Percentiles rank a stretch among this genome's conserved stretches.
Evolutionary conservation across 2,888 invertebrate species (phyloP).

Genomic region (Athalia cordata): DNA sequence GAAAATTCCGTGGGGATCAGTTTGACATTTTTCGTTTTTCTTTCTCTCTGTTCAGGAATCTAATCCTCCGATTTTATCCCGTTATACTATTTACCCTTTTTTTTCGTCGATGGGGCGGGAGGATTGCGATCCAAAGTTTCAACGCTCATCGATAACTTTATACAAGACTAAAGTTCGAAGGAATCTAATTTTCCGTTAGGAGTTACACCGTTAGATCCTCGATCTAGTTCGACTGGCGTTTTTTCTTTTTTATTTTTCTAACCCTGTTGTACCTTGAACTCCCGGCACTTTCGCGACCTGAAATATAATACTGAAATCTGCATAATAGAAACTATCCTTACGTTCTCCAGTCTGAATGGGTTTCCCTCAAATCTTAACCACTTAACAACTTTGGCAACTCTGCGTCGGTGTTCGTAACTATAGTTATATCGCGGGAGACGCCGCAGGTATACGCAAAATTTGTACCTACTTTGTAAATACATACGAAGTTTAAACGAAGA

Average conservation of each 20-base stretch:
- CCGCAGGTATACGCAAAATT: slow-evolving; percentile 42
- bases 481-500: no score
- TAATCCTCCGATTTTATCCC: no score
- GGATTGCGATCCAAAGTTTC: no score
- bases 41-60: no score
- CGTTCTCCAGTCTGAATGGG: slow-evolving; percentile 3
- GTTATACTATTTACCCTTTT: no score
- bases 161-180: no score
- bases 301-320: slow-evolving; percentile 33
- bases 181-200: no score
- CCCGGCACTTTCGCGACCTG: slow-evolving; percentile 9
- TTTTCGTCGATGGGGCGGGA: no score
- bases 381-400: slow-evolving; percentile 40
- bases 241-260: background rate
- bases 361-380: slow-evolving; percentile 43
- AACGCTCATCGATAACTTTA: no score
- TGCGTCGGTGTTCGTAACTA: background rate
- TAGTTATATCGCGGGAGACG: background rate
- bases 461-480: no score
- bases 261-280: background rate
- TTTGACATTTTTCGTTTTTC: no score
- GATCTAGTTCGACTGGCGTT: background rate
- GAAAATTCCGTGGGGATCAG: no score
- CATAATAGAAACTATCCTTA: slow-evolving; percentile 41
- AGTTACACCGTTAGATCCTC: background rate